These are phyloP conservation scores for Nemopilema nomurai DNA, from an alignment of 30 jellyfish, hydroid and myxozoan genomes.

Conservation along the genomic window DNA sequence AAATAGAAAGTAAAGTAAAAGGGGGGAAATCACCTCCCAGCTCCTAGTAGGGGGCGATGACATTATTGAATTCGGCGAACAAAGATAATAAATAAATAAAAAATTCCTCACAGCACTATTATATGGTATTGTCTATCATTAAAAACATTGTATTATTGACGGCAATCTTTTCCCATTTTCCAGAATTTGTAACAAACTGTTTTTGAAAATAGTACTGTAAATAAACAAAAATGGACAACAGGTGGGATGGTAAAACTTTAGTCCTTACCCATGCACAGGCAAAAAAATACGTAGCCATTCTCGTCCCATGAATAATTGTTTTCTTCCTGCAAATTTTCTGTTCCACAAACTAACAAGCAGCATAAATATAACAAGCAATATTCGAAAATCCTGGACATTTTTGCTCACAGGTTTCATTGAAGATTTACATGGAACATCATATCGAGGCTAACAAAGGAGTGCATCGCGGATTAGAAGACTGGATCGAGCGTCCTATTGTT, in stretches of 20 bases:
- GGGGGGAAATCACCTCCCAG: too few relatives aligned
- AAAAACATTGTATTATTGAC: background rate
- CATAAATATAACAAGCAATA: background rate
- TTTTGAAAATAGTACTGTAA: too few relatives aligned
- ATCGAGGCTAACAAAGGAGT: background rate
- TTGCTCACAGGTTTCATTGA: too few relatives aligned
- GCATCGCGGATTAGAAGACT: too few relatives aligned
- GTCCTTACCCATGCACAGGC: slow-evolving; percentile 67
- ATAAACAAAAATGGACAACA: background rate
- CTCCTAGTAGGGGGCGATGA: too few relatives aligned
- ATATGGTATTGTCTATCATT: too few relatives aligned
- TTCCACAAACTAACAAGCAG: background rate
- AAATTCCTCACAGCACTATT: too few relatives aligned
- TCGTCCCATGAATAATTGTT: slow-evolving; percentile 29
- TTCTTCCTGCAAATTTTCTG: background rate
- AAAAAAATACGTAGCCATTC: slow-evolving; percentile 59
- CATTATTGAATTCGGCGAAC: too few relatives aligned
- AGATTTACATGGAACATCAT: too few relatives aligned
- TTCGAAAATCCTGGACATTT: background rate
- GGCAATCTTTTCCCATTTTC: background rate
- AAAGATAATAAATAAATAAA: too few relatives aligned
- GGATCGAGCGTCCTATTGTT: background rate
- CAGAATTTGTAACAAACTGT: too few relatives aligned
- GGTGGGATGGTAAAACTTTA: background rate
- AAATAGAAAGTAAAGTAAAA: too few relatives aligned